Evolutionary conservation across 1,140 invertebrate species (phyloP).

Genomic region (Drosophila sproati): DNA sequence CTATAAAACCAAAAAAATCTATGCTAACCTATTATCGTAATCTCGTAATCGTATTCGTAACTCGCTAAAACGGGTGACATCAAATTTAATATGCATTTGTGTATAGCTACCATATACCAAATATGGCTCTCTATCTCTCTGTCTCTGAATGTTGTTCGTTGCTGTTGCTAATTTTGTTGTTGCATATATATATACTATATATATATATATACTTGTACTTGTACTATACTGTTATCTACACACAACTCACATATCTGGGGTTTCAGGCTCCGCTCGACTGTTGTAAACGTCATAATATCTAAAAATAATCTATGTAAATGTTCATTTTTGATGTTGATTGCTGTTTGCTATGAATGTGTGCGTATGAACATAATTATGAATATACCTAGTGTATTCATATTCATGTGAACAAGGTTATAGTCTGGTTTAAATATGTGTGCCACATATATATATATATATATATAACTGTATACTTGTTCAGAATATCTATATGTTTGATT

Average conservation of each 20-base stretch:
- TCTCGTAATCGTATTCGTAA: conserved; percentile 20
- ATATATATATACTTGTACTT: conserved; percentile 2
- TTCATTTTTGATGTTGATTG: conserved; percentile 60
- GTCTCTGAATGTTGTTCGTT: conserved; percentile 44
- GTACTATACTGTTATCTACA: background rate
- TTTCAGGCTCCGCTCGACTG: background rate
- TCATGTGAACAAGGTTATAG: conserved; percentile 5
- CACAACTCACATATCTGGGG: background rate
- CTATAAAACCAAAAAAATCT: conserved; percentile 5
- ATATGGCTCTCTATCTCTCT: conserved; percentile 30
- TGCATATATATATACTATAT: conserved; percentile 41
- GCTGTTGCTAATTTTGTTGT: conserved; percentile 46
- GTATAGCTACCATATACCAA: conserved; percentile 36
- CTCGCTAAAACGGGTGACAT: conserved; percentile 14
- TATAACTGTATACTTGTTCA: conserved; percentile 1
- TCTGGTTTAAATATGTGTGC: conserved; percentile 22
- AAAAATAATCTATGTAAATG: conserved; percentile 67
- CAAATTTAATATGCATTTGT: conserved; percentile 43
- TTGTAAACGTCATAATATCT: conserved; percentile 6
- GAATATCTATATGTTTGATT: conserved; percentile 28
- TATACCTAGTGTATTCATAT: conserved; percentile 24
- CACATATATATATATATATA: conserved; percentile 5
- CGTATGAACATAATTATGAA: conserved; percentile 17
- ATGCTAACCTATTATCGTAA: conserved; percentile 31
- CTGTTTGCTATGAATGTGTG: conserved; percentile 26